These are phyloP conservation scores for Uropetala carovei DNA, from an alignment of 2,888 invertebrate genomes.

Conservation along the genomic window DNA sequence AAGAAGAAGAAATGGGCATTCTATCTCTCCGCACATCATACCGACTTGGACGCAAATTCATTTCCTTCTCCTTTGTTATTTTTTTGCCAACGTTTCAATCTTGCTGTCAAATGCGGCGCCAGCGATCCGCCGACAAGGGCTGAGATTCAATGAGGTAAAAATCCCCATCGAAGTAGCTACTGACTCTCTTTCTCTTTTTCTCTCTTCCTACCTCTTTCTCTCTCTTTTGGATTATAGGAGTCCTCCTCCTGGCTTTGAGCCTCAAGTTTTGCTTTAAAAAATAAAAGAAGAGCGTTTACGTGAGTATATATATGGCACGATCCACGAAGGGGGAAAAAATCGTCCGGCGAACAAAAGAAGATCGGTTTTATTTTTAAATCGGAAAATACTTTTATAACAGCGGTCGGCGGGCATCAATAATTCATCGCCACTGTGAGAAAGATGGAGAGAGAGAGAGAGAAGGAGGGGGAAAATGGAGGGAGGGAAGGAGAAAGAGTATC, in stretches of 20 bases:
- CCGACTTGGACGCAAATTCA: slow-evolving; percentile 29
- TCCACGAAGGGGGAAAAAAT: background rate
- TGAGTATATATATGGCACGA: background rate
- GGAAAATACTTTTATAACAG: background rate
- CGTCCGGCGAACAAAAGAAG: slow-evolving; percentile 10
- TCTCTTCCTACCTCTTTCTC: background rate
- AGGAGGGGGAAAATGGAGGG: background rate
- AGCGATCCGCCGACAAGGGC: slow-evolving; percentile 37
- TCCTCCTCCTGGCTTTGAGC: background rate
- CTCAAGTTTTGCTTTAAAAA: background rate
- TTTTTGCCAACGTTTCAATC: slow-evolving; percentile 6
- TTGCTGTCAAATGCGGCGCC: slow-evolving; percentile 51
- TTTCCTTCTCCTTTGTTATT: background rate
- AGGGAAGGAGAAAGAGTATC: background rate
- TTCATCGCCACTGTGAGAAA: slow-evolving; percentile 30
- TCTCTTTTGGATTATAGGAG: no score
- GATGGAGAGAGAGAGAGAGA: background rate
- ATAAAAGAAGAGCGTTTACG: background rate
- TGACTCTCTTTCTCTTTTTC: background rate
- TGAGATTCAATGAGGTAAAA: slow-evolving; percentile 48
- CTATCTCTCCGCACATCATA: background rate
- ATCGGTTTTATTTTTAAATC: slow-evolving; percentile 27
- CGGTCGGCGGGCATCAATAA: slow-evolving; percentile 22
- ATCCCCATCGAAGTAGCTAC: background rate
- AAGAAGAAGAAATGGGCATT: background rate